Base-by-base conservation (phyloP, 2,113 vertebrate species). In the Ancistrus triradiatus region DNA sequence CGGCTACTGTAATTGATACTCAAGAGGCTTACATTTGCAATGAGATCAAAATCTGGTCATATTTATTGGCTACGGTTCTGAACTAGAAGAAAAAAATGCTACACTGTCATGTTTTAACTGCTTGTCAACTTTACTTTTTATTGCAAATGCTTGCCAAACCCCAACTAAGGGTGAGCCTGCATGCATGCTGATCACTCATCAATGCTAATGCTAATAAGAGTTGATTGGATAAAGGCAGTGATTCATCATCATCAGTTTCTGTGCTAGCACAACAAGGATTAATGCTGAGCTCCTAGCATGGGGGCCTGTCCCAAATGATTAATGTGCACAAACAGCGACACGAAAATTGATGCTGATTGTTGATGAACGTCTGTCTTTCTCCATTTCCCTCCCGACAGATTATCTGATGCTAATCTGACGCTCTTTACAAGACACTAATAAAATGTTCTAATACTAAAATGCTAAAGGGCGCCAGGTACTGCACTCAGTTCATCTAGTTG, bases 181-280 rank as follows among this genome's bases (percentile, higher is more conserved):
- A 25, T 69, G 70, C 69, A 76, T 49, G 47, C 47, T 73, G 80
- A 74, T 65, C 50, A 68, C 55, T 72, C 68, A 66, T 78, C 79
- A 75, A 69, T 43, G 56, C 18, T 63, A 70, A 77, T 57, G 62
- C 76, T 85, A 85, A 83, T 73, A 69, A 69, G 42, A 73, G 78
- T 57, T n/a, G 74, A 81, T 75, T 83, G 80, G 81, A 83, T 83
- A 83, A 85, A 81, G 70, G 21, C 68, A 71, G 74, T 72, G 78
- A 88, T 86, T 84, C 78, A 86, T 86, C 84, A 75, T 69, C 74
- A 81, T 86, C 81, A 84, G 74, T 86, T 86, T 86, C 69, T 73
- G 44, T 58, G 77, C 66, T 69, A 69, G 66, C 65, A 27, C 74
- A 28, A 53, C 46, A 15, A 69, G 78, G 81, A 84, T 73, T 72